Percentiles rank a stretch among this genome's conserved stretches.
Evolutionary conservation across 1,140 invertebrate genomes (phyloP).

Genomic region (Aculops lycopersici): DNA sequence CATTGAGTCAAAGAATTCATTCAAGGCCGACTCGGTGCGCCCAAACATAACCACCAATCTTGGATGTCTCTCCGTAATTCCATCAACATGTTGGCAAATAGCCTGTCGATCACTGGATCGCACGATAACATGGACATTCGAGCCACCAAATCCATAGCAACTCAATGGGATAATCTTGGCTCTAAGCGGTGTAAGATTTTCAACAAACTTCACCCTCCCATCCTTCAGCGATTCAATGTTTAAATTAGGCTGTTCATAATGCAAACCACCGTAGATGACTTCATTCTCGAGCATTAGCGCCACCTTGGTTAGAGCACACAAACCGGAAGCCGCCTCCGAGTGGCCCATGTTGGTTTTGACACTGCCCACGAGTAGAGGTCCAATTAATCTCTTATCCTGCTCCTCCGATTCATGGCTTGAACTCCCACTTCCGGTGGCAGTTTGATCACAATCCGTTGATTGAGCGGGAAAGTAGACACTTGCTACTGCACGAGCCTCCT

Average conservation of each 20-base stretch:
- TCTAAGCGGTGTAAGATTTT: conserved; percentile 6
- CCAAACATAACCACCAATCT: conserved; percentile 44
- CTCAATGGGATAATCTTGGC: conserved; percentile 38
- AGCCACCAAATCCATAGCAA: conserved; percentile 88
- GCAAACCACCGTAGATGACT: conserved; percentile 59
- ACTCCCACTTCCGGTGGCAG: too few species aligned
- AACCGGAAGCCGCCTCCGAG: conserved; percentile 46
- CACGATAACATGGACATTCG: conserved; percentile 65
- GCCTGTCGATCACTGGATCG: conserved; percentile 26
- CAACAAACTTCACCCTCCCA: conserved; percentile 35
- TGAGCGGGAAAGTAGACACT: too few species aligned
- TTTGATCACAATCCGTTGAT: too few species aligned
- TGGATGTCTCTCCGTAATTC: conserved; percentile 16
- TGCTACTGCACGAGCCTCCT: conserved; percentile 72
- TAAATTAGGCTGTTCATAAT: conserved; percentile 48
- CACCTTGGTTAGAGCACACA: conserved; percentile 56
- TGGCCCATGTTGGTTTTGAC: conserved; percentile 77
- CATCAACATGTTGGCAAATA: conserved; percentile 17
- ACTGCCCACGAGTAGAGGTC: conserved; percentile 45
- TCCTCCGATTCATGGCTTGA: too few species aligned
- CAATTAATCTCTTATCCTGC: conserved; percentile 25
- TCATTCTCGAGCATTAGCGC: conserved; percentile 57
- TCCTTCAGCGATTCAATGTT: conserved; percentile 56
- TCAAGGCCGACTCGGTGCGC: conserved; percentile 44
- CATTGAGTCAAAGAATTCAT: conserved; percentile 28